These are phyloP conservation scores for Clarias gariepinus DNA, from an alignment of 2,113 vertebrate genomes.

Conservation along the genomic window DNA sequence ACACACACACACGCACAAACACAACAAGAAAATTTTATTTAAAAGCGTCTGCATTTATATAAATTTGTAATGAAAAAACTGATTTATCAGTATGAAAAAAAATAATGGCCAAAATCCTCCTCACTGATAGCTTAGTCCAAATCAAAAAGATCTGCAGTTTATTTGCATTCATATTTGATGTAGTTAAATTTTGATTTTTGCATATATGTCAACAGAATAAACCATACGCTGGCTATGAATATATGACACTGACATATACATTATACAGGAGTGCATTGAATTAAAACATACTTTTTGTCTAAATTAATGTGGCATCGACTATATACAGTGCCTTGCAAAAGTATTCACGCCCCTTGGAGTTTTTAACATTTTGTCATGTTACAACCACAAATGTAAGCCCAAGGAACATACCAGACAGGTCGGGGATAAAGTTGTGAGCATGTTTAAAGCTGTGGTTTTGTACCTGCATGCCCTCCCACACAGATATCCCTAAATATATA, in stretches of 20 bases:
- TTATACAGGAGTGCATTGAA: neutral
- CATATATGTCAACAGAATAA: constrained; percentile 6
- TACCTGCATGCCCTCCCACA: constrained; percentile 39
- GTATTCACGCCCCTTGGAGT: no score
- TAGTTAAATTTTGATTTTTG: constrained; percentile 1
- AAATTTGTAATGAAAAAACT: neutral
- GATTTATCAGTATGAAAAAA: neutral
- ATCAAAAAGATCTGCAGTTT: neutral
- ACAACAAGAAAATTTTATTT: no score
- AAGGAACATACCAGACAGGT: no score
- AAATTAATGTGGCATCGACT: neutral
- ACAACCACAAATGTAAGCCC: no score
- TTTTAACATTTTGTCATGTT: no score
- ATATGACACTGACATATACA: neutral
- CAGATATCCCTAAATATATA: constrained; percentile 19
- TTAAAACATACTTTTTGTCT: neutral
- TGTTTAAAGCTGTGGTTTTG: neutral
- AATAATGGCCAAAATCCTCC: neutral
- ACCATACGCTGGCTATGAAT: neutral
- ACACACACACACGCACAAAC: no score
- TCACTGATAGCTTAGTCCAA: neutral
- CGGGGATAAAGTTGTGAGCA: no score
- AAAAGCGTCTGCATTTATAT: neutral
- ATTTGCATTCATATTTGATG: constrained; percentile 18
- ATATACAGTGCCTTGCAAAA: neutral